These are phyloP conservation scores for Acleris laterana DNA, from an alignment of 2,888 invertebrate genomes.

Conservation along the genomic window DNA sequence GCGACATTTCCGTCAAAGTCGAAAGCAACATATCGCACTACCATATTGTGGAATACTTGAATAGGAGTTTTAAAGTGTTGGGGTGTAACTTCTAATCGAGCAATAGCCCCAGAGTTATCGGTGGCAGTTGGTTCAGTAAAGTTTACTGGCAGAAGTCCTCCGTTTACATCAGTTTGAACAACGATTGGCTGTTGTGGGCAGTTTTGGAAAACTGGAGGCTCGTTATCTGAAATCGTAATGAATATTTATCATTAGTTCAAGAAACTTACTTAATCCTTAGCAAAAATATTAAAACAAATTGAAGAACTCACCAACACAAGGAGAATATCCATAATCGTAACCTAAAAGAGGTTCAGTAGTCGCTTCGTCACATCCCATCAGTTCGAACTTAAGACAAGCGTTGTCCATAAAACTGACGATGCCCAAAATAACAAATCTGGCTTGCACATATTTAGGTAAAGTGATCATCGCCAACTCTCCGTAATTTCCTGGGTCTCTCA, in stretches of 20 bases:
- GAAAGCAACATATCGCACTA: constrained; percentile 97
- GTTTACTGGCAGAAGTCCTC: constrained; percentile 95
- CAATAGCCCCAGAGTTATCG: constrained; percentile 98
- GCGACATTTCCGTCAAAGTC: constrained; percentile 99
- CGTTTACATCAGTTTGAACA: constrained; percentile 94
- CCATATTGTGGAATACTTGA: constrained; percentile 94
- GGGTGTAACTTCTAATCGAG: constrained; percentile 95
- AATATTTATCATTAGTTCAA: neutral
- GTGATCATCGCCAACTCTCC: constrained; percentile 98
- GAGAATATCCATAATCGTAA: constrained; percentile 96
- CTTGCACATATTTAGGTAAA: constrained; percentile 95
- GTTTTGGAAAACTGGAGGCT: constrained; percentile 98
- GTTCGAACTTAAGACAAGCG: constrained; percentile 97
- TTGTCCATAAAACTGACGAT: constrained; percentile 99
- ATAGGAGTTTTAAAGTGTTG: constrained; percentile 95
- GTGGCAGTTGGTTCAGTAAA: constrained; percentile 96
- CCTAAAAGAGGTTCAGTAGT: constrained; percentile 92
- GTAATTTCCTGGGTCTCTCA: constrained; percentile 97
- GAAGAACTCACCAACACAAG: constrained; percentile 90
- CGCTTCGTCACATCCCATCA: constrained; percentile 97
- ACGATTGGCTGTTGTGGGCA: constrained; percentile 97
- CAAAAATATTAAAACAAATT: neutral
- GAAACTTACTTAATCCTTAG: neutral
- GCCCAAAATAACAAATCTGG: constrained; percentile 96
- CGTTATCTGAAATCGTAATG: constrained; percentile 88